Base-by-base conservation (phyloP, 2,797 vertebrate species). In the Oreonectes daqikongensis region DNA sequence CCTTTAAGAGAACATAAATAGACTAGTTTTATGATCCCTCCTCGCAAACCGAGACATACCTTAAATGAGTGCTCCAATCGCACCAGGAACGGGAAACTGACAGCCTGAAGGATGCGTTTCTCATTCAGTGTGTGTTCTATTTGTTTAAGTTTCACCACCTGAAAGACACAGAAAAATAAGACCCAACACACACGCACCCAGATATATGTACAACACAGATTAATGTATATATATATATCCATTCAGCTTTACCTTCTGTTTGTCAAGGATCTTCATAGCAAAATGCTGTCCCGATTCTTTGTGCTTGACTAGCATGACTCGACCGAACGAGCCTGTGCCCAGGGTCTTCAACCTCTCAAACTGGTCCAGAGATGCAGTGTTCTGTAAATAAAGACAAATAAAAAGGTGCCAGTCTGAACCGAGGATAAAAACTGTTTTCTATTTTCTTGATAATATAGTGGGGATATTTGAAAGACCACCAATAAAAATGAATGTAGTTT, bases 221-320 rank as follows among this genome's bases (percentile, higher is more conserved):
- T 20, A 5, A 59, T 14, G 48, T 24, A 32, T 40, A 14, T 28
- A 35, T n/a, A 30, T 26, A 53, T 17, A 28, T 35, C 35, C 11
- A 32, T 6, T 1, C 9, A 35, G 35, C 35, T 35, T 77, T 82
- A 97, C 96, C 95, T 98, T 98, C 89, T 98, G 96, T 93, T 97
- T 98, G 89, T 98, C 96, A 72, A 98, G 93, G 89, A 97, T 97
- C 90, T 97, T 98, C 96, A 97, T 98, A 81, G 96, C 96, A 65
- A 92, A 98, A 87, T 96, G 95, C 87, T 92, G 94, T 59, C 95
- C 94, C 0, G 92, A 80, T 75, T 95, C 95, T 90, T 93, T 95
- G 91, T 97, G 95, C 84, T 95, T 95, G 55, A 98, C 96, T 72
- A 98, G 91, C 96, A 98, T 96, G 86, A 98, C 96, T 38, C 96